phyloP scores from a whole-genome alignment of 2,113 vertebrate species.

The Lagopus muta region DNA sequence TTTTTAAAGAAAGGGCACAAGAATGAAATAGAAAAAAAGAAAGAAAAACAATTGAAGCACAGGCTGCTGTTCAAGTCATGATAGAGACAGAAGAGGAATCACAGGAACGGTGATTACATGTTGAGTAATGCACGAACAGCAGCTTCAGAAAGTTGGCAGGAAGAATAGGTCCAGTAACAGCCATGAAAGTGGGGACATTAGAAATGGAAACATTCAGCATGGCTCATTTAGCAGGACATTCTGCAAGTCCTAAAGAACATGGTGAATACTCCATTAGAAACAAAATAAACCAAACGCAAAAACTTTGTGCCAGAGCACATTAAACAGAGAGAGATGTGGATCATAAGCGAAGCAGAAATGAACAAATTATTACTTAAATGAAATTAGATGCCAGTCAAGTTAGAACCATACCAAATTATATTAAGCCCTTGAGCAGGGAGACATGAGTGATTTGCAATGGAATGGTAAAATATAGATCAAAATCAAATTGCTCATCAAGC shows the following conservation, averaged over 20 bases:
- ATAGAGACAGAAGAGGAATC: neutral
- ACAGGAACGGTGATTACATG: neutral
- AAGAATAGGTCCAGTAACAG: neutral
- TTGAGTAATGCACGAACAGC: neutral
- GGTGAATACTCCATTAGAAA: neutral
- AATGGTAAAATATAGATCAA: constrained; percentile 28
- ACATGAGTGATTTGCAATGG: neutral
- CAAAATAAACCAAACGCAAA: neutral
- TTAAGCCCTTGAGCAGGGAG: neutral
- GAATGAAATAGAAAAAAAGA: neutral
- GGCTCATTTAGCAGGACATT: neutral
- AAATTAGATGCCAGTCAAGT: constrained; percentile 29
- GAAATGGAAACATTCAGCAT: neutral
- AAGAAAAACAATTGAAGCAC: neutral
- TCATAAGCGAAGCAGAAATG: neutral
- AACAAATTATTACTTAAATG: constrained; percentile 28
- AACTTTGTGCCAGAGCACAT: neutral
- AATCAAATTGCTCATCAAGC: constrained; percentile 11
- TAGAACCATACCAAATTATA: neutral
- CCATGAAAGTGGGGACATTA: neutral
- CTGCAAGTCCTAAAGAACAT: neutral
- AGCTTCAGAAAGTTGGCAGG: neutral
- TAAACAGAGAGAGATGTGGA: neutral
- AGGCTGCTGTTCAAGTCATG: neutral
- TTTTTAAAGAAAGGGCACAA: neutral